Evolutionary conservation across 2,797 vertebrate genomes (phyloP).

Genomic region (Eleutherodactylus coqui): DNA sequence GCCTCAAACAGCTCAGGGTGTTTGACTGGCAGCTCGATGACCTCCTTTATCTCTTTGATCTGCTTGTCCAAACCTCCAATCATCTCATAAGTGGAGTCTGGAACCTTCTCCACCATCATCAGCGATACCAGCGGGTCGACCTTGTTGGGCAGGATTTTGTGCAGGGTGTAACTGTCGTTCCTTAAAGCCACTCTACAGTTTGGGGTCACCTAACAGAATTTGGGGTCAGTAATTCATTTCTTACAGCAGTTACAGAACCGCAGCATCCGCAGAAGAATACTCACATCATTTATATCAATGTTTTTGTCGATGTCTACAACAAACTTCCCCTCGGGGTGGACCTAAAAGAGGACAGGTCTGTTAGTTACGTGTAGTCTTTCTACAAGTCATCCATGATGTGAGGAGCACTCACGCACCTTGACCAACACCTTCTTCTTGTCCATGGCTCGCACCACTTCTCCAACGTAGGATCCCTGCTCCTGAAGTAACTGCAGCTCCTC

Average conservation of each 20-base stretch:
- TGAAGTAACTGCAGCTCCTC: constrained; percentile 97
- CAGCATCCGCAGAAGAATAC: constrained; percentile 66
- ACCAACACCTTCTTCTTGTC: constrained; percentile 99
- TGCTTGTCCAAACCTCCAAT: constrained; percentile 98
- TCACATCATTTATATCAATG: constrained; percentile 98
- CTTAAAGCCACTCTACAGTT: constrained; percentile 96
- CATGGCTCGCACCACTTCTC: constrained; percentile 98
- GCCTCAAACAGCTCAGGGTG: constrained; percentile 98
- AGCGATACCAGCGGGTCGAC: constrained; percentile 97
- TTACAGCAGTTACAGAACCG: neutral
- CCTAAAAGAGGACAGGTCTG: constrained; percentile 74
- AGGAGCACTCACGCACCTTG: constrained; percentile 80
- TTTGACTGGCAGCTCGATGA: constrained; percentile 96
- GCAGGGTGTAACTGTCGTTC: constrained; percentile 97
- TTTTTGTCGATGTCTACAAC: constrained; percentile 99
- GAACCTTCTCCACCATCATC: constrained; percentile 99
- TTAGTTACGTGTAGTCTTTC: neutral
- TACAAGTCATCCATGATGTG: neutral
- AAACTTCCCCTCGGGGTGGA: constrained; percentile 97
- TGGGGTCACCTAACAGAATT: constrained; percentile 86
- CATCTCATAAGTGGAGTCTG: constrained; percentile 98
- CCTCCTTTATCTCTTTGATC: constrained; percentile 99
- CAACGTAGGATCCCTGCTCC: constrained; percentile 97
- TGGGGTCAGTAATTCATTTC: neutral
- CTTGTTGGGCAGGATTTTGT: constrained; percentile 98